phyloP scores from a whole-genome alignment of 2,888 invertebrate genomes.

The Cataglyphis altisquamis region DNA sequence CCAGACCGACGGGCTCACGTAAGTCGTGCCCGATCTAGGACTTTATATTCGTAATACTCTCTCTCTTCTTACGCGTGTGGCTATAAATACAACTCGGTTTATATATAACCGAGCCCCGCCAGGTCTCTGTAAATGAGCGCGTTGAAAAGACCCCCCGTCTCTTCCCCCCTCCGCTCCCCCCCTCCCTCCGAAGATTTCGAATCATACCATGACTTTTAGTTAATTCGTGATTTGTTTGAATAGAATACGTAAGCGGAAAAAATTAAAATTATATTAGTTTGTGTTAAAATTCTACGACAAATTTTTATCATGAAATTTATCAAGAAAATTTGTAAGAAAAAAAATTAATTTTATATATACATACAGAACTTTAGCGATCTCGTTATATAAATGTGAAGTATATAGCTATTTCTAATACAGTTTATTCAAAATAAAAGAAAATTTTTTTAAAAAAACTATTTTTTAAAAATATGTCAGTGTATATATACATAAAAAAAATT shows the following conservation, averaged over 20 bases:
- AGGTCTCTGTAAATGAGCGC: background rate
- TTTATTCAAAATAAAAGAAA: background rate
- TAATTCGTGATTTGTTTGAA: background rate
- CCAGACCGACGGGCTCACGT: conserved; percentile 96
- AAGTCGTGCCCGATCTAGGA: conserved; percentile 83
- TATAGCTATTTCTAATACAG: background rate
- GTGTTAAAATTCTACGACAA: background rate
- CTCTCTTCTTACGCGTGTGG: background rate
- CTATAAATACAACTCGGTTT: conserved; percentile 42
- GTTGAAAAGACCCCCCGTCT: background rate
- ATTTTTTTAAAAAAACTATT: background rate
- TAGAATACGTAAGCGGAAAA: background rate
- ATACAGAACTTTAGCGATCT: background rate
- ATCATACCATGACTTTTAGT: background rate
- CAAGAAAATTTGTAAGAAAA: background rate
- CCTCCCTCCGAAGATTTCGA: background rate
- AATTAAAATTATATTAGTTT: background rate
- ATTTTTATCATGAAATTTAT: background rate
- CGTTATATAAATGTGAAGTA: background rate
- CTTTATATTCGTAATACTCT: background rate
- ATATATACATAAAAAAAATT: background rate
- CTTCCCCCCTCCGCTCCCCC: too few relatives aligned
- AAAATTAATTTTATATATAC: background rate
- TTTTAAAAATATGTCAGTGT: background rate
- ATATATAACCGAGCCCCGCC: conserved; percentile 25